Evolutionary conservation across 2,113 vertebrate genomes (phyloP).

Genomic region (Pampusana beccarii): DNA sequence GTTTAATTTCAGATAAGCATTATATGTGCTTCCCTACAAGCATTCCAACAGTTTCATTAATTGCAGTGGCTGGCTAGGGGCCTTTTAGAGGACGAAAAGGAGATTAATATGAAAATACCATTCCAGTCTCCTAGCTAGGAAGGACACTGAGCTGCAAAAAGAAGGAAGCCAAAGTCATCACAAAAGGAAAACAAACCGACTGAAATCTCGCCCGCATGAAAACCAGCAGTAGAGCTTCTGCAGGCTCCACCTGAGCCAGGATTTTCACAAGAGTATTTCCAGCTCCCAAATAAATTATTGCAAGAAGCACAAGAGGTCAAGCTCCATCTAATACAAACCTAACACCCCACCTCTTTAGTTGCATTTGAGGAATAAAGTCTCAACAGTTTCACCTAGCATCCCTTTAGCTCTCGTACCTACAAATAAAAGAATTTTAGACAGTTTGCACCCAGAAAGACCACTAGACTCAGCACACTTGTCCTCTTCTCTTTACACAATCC

Average conservation of each 20-base stretch:
- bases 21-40: neutral
- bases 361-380: neutral
- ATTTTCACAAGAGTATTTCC: neutral
- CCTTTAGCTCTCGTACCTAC: neutral
- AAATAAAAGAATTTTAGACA: neutral
- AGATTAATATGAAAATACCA: neutral
- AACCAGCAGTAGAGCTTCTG: fast-evolving
- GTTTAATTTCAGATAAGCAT: conserved; percentile 5
- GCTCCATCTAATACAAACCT: neutral
- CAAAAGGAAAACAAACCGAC: neutral
- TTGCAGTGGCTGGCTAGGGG: neutral
- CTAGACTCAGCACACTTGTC: neutral
- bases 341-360: neutral
- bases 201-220: neutral
- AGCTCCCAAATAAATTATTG: neutral
- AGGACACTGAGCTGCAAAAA: neutral
- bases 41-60: neutral
- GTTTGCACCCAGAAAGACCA: neutral
- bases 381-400: neutral
- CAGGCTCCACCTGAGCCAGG: neutral
- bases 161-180: neutral
- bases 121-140: neutral
- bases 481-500: neutral
- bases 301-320: neutral
- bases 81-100: neutral